These are phyloP conservation scores for Peromyscus nudipes DNA, from an alignment of 2,797 vertebrate species.

Conservation along the genomic window DNA sequence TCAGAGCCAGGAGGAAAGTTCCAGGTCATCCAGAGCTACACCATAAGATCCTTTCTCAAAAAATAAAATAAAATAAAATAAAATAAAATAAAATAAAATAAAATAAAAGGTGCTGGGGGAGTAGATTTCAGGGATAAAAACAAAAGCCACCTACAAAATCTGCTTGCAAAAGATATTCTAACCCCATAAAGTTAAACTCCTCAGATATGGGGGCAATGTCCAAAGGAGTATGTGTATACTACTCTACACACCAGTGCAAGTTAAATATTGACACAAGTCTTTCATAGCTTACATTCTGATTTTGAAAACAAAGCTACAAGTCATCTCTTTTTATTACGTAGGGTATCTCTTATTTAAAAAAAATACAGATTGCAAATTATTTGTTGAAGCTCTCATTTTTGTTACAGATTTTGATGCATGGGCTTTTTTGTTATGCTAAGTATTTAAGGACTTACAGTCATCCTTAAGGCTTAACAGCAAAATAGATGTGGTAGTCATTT, in stretches of 20 bases:
- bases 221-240: not conserved
- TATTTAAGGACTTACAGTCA: not conserved
- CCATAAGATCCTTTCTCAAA: not conserved
- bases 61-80: not conserved
- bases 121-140: slow-evolving; percentile 2
- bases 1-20: not conserved
- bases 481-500: not conserved
- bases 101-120: not conserved
- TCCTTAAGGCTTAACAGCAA: not conserved
- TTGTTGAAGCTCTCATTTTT: not conserved
- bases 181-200: slow-evolving; percentile 1
- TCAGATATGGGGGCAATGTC: not conserved
- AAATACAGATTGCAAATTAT: not conserved
- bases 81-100: not conserved
- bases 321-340: not conserved
- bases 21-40: not conserved
- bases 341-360: not conserved
- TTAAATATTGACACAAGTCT: slow-evolving; percentile 62
- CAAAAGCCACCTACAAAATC: slow-evolving; percentile 33
- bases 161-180: slow-evolving; percentile 26
- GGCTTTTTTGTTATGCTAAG: not conserved
- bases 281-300: slow-evolving; percentile 32
- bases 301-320: slow-evolving; percentile 2
- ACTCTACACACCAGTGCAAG: not conserved
- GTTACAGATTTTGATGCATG: not conserved